Evolutionary conservation across 92 coral and sea anemone species (phyloP).

Genomic region (Porites lobata): DNA sequence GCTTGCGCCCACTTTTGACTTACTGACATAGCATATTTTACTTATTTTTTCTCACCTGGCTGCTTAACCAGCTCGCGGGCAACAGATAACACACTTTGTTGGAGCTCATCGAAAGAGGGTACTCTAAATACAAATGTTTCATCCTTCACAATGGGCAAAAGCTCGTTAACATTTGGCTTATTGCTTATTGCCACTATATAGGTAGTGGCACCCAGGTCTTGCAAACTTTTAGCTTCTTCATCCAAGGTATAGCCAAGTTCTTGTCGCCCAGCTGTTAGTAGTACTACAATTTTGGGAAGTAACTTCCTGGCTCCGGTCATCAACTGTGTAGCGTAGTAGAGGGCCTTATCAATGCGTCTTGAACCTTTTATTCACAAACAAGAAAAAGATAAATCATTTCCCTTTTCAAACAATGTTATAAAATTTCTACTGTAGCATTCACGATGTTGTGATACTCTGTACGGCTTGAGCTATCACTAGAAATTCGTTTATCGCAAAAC

Average conservation of each 20-base stretch:
- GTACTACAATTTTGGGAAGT: slow-evolving; percentile 78
- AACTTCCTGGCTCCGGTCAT: slow-evolving; percentile 65
- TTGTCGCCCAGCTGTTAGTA: slow-evolving; percentile 78
- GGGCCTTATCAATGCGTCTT: slow-evolving; percentile 74
- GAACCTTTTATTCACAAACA: slow-evolving; percentile 2
- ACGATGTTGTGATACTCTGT: too few relatives aligned
- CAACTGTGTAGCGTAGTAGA: slow-evolving; percentile 64
- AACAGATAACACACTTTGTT: slow-evolving; percentile 27
- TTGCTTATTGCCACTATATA: slow-evolving; percentile 80
- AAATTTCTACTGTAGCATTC: too few relatives aligned
- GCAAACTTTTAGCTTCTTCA: slow-evolving; percentile 58
- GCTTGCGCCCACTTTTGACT: not conserved
- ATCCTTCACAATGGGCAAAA: slow-evolving; percentile 58
- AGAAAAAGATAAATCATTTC: too few relatives aligned
- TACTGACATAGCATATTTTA: not conserved
- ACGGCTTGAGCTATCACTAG: too few relatives aligned
- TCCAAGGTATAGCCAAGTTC: slow-evolving; percentile 36
- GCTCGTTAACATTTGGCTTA: slow-evolving; percentile 57
- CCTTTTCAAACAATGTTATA: too few relatives aligned
- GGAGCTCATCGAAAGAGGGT: slow-evolving; percentile 61
- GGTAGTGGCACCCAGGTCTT: slow-evolving; percentile 68
- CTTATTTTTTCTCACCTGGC: slow-evolving; percentile 55
- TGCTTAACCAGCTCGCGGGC: slow-evolving; percentile 62
- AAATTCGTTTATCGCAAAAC: too few relatives aligned
- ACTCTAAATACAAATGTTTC: slow-evolving; percentile 61